These are phyloP conservation scores for Lochmaea crataegi DNA, from an alignment of 2,888 invertebrate species.

Conservation along the genomic window DNA sequence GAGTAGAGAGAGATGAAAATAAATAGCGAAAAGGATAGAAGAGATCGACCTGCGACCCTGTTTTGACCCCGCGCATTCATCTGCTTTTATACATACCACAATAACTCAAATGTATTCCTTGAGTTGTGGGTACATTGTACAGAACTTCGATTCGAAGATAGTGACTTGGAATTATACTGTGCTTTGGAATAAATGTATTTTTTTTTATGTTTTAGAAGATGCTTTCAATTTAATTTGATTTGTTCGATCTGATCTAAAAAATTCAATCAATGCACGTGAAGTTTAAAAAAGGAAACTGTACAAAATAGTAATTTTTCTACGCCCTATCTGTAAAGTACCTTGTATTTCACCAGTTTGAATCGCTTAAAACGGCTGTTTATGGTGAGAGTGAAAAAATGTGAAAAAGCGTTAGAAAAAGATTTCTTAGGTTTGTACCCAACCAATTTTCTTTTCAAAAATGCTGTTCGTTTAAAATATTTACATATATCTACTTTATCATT, in stretches of 20 bases:
- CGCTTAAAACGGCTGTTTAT: no score
- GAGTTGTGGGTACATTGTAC: slow-evolving; percentile 19
- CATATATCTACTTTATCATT: no score
- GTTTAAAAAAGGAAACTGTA: no score
- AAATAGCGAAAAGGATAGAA: slow-evolving; percentile 18
- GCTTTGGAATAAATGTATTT: neutral
- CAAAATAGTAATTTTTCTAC: no score
- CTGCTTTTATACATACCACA: slow-evolving; percentile 42
- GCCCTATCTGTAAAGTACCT: no score
- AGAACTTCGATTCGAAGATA: slow-evolving; percentile 8
- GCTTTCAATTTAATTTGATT: neutral
- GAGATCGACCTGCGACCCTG: slow-evolving; percentile 46
- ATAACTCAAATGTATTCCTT: slow-evolving; percentile 40
- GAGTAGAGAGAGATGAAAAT: slow-evolving; percentile 25
- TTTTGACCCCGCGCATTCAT: slow-evolving; percentile 41
- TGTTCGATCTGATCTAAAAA: neutral
- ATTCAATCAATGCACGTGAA: no score
- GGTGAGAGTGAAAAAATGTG: no score
- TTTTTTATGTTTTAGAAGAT: neutral
- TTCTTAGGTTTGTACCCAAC: no score
- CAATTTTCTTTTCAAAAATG: no score
- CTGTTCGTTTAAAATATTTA: no score
- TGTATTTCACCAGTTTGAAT: no score
- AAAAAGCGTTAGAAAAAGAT: no score
- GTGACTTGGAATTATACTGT: slow-evolving; percentile 12